These are phyloP conservation scores for Synanthedon myopaeformis DNA, from an alignment of 2,888 invertebrate species.

Conservation along the genomic window DNA sequence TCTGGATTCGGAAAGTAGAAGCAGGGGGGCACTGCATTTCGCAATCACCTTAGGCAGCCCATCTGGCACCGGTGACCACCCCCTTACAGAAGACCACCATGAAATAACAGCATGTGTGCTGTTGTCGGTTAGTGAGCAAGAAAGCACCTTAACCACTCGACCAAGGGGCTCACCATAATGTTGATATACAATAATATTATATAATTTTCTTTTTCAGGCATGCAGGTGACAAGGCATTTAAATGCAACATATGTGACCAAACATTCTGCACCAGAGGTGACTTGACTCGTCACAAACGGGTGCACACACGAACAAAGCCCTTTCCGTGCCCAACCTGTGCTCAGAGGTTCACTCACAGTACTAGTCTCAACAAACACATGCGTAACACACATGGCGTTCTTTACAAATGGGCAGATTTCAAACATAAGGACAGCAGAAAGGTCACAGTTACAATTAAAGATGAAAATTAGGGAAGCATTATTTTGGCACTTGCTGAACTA, in stretches of 20 bases:
- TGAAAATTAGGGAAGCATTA: slow-evolving; percentile 1
- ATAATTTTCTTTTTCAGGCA: slow-evolving; percentile 33
- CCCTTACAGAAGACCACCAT: too few relatives aligned
- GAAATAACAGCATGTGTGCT: too few relatives aligned
- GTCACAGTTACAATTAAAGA: slow-evolving; percentile 12
- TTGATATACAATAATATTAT: not conserved
- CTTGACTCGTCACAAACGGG: slow-evolving; percentile 42
- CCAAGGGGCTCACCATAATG: not conserved
- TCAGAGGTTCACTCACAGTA: slow-evolving; percentile 50
- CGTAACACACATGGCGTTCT: slow-evolving; percentile 44
- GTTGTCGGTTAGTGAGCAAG: not conserved
- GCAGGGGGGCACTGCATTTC: too few relatives aligned
- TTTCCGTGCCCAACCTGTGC: slow-evolving; percentile 49
- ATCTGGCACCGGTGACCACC: too few relatives aligned
- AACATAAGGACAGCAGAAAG: slow-evolving; percentile 16
- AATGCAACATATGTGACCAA: slow-evolving; percentile 42
- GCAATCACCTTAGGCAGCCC: too few relatives aligned
- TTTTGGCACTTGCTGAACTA: too few relatives aligned
- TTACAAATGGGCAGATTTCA: slow-evolving; percentile 48
- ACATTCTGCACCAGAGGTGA: slow-evolving; percentile 48
- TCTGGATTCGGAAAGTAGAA: too few relatives aligned
- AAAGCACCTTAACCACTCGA: too few relatives aligned
- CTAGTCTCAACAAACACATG: slow-evolving; percentile 61
- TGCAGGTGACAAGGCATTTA: slow-evolving; percentile 45
- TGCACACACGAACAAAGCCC: slow-evolving; percentile 54